Base-by-base conservation (phyloP, 2,888 invertebrate species). In the Pachycephus smyrnensis region DNA sequence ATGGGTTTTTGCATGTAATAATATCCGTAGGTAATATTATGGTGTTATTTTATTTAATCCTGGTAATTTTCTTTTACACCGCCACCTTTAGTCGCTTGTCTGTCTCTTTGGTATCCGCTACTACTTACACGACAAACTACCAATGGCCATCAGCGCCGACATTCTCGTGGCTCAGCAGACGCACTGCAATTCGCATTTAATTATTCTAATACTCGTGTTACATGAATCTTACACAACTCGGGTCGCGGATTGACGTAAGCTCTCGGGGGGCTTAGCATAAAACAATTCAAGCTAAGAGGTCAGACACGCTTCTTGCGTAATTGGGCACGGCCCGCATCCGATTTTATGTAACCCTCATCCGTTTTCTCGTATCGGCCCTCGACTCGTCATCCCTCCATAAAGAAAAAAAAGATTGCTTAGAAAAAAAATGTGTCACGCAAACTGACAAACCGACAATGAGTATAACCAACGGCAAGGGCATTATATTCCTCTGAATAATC, bases 291-390 rank as follows among this genome's bases (percentile, higher is more conserved):
- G 71, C 71, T 31, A 71, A 71, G 31, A 71, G 71, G 31, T 71
- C 71, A 71, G 71, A 71, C 71, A 71, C 31, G 71, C 71, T 71
- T 12, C 31, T 71, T 71, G 71, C 71, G 71, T 71, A 71, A 71
- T 31, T 71, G 71, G 32, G 71, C 71, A 71, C 12, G 71, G 32
- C 71, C 71, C 71, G 71, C 71, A 71, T 71, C 71, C 71, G 71
- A 71, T 71, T 71, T 71, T 71, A 71, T 71, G 71, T 71, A 71
- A 71, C 15, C 71, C 9, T 23, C 69, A 9, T 40, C 23, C 55
- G 55, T 55, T 23, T 15, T 55, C 55, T 55, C 55, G 23, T 23
- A 55, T 55, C 9, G 55, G 55, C 6, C 9, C 9, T 9, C 9
- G 23, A 9, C 23, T 15, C 55, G 55, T 55, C 55, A 15, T 55